Evolutionary conservation across 1,140 invertebrate species (phyloP).

Genomic region (Sitophilus oryzae): DNA sequence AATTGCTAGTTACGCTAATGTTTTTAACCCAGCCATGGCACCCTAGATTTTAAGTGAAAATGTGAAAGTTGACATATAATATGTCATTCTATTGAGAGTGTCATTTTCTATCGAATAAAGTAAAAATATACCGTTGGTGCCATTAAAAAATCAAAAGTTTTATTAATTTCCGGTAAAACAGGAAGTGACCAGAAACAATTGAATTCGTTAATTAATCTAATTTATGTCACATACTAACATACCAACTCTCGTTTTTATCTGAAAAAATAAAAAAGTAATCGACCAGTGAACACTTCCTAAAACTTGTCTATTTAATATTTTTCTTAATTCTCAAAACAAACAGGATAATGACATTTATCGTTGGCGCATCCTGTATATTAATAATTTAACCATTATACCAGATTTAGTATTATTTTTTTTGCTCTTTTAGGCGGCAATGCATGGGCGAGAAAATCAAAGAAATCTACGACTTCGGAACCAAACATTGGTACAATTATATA

Average conservation of each 20-base stretch:
- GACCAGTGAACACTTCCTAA: background rate
- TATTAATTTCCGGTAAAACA: no score
- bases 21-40: no score
- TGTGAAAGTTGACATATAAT: no score
- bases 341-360: background rate
- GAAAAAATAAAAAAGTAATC: background rate
- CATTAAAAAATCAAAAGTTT: no score
- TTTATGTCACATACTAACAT: background rate
- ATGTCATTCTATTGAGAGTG: no score
- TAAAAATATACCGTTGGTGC: no score
- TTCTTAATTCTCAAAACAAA: background rate
- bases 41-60: no score
- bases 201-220: no score
- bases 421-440: conserved; percentile 28
- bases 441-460: conserved; percentile 38
- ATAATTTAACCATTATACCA: no score
- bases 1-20: no score
- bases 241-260: background rate
- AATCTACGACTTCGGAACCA: conserved; percentile 33
- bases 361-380: background rate
- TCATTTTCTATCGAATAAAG: no score
- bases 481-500: conserved; percentile 25
- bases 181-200: no score
- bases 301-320: background rate
- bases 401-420: background rate